Evolutionary conservation across 2,113 vertebrate genomes (phyloP).

Genomic region (Lontra canadensis): DNA sequence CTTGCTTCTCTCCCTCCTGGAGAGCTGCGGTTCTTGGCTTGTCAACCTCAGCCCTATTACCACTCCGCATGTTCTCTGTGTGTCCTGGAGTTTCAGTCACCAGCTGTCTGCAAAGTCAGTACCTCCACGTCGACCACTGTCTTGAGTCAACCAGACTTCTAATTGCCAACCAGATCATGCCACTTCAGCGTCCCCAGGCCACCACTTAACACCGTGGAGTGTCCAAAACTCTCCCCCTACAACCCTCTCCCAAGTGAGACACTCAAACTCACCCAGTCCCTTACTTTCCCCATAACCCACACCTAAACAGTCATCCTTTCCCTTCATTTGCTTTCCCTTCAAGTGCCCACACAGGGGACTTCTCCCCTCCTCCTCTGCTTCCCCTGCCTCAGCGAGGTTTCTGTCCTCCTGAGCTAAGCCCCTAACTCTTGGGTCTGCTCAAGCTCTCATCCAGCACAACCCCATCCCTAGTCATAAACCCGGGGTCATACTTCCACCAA

Average conservation of each 20-base stretch:
- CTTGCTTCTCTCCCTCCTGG: not conserved
- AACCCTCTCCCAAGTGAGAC: not conserved
- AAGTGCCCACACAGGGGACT: fast-evolving
- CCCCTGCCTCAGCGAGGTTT: fast-evolving
- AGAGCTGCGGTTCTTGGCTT: too few species aligned
- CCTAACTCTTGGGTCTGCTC: not conserved
- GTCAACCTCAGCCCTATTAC: not conserved
- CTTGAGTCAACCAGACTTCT: not conserved
- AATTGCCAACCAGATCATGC: not conserved
- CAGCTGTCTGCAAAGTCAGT: not conserved
- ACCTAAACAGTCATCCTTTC: too few species aligned
- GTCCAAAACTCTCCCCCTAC: not conserved
- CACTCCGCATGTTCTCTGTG: fast-evolving
- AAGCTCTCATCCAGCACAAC: not conserved
- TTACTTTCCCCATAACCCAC: not conserved
- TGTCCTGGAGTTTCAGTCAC: not conserved
- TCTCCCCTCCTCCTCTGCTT: not conserved
- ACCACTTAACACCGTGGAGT: fast-evolving
- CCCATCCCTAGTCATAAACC: not conserved
- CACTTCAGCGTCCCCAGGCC: not conserved
- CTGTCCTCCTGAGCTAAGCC: not conserved
- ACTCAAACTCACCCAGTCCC: not conserved
- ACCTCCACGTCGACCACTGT: not conserved
- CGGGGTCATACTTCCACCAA: not conserved
- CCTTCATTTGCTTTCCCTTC: not conserved